Base-by-base conservation (phyloP, 2,113 vertebrate species). In the Sardina pilchardus region DNA sequence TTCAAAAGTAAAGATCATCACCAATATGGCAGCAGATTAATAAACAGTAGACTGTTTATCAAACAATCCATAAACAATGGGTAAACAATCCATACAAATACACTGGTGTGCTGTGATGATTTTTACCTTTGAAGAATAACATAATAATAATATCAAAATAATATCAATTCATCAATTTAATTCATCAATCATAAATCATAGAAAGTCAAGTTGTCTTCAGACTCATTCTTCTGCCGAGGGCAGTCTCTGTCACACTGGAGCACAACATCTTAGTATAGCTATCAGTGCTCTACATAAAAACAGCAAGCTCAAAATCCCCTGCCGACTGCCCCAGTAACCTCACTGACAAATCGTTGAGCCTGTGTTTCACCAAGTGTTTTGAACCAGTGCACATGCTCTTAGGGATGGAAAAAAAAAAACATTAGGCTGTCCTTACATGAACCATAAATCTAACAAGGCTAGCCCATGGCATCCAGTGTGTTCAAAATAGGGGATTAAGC, bases 401-500 rank as follows among this genome's bases (percentile, higher is more conserved):
- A 10, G 63, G 63, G 63, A 59, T 21, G 63, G 7, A 30, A 30
- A 14, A 30, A 30, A 30, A 30, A 30, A 10, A 12, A 10, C 71
- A 78, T 36, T 36, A 78, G 30, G 71, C 34, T 34, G 71, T 71
- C 71, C 71, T 78, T 17, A 78, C 26, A 78, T 36, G 71, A 78
- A 78, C 71, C 34, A 17, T 34, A 78, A 36, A 78, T 36, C 1
- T 78, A 67, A 67, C 9, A 67, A 36, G 71, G 30, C 63, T 67
- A 30, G 26, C 14, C 71, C 4, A 4, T 78, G 71, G 30, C 71
- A 30, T 34, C 30, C 10, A 5, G 16, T 78, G 71, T 78, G 71
- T 78, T 78, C 71, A 78, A 78, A 78, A 78, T 36, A 78, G 10
- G 16, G 30, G 71, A 78, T 78, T 78, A 78, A 78, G 16, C 71